Conservation (phyloP, 2,888 invertebrate genomes). For the Rhingia campestris region DNA sequence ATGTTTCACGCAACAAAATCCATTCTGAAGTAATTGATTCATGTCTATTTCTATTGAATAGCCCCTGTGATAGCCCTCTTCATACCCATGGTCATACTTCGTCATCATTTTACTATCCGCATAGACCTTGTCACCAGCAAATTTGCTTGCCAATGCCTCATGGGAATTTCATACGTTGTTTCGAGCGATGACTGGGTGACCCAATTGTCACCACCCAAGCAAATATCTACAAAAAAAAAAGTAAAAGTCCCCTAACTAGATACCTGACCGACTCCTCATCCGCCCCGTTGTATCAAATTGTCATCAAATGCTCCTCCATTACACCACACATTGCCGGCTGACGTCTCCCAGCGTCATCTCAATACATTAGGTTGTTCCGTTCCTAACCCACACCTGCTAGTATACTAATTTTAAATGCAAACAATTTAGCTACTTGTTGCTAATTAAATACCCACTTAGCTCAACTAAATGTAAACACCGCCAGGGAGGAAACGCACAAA, state of each 20-base stretch:
- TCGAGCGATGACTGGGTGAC: slow-evolving; percentile 15
- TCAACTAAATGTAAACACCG: slow-evolving; percentile 62
- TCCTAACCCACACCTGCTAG: slow-evolving; percentile 10
- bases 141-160: slow-evolving; percentile 48
- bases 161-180: slow-evolving; percentile 43
- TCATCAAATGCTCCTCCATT: background rate
- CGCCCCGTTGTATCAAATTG: slow-evolving; percentile 1
- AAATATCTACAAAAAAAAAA: slow-evolving; percentile 1
- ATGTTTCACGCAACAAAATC: background rate
- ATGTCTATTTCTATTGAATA: slow-evolving; percentile 18
- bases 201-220: slow-evolving; percentile 36
- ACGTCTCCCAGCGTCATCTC: slow-evolving; percentile 12
- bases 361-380: background rate
- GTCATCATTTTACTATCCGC: background rate
- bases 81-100: slow-evolving; percentile 25
- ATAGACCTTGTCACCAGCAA: background rate
- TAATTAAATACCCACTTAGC: slow-evolving; percentile 69
- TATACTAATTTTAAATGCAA: slow-evolving; percentile 56
- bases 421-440: slow-evolving; percentile 63
- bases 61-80: background rate
- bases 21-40: slow-evolving; percentile 26
- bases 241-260: slow-evolving; percentile 25
- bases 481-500: slow-evolving; percentile 10
- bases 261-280: slow-evolving; percentile 37
- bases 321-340: background rate